These are phyloP conservation scores for Macrostomum cliftonense DNA, from an alignment of 2,888 invertebrate genomes.

Conservation along the genomic window DNA sequence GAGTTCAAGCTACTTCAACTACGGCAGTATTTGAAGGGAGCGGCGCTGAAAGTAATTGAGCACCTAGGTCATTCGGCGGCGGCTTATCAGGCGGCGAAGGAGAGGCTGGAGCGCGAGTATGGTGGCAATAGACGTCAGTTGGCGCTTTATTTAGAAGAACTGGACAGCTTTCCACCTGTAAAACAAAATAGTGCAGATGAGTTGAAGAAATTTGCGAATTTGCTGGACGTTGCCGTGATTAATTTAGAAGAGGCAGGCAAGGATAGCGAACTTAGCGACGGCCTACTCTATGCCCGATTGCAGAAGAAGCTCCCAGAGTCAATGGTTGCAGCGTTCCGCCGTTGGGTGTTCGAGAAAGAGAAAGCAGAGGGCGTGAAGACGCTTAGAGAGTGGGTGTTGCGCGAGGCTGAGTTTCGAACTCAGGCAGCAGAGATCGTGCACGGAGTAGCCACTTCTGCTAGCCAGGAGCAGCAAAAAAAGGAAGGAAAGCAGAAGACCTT, in stretches of 20 bases:
- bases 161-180: conserved; percentile 9
- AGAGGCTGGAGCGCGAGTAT: conserved; percentile 10
- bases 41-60: conserved; percentile 5
- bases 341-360: too few species aligned
- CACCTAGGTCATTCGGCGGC: conserved; percentile 8
- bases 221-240: conserved; percentile 6
- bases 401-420: conserved; percentile 9
- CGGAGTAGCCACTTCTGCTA: not conserved
- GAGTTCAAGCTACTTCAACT: conserved; percentile 13
- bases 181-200: conserved; percentile 3
- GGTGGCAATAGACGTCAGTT: conserved; percentile 10
- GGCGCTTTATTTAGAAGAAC: conserved; percentile 6
- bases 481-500: too few species aligned
- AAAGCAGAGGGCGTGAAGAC: conserved; percentile 4
- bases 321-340: too few species aligned
- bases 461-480: too few species aligned
- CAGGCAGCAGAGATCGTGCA: conserved; percentile 5
- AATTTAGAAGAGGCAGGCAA: conserved; percentile 8
- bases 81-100: conserved; percentile 10
- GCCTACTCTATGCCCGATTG: conserved; percentile 2
- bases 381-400: conserved; percentile 2
- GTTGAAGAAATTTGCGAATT: conserved; percentile 8
- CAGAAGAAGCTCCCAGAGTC: too few species aligned
- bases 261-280: conserved; percentile 1
- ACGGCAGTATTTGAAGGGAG: conserved; percentile 11